A percentile compares a stretch with the other conserved stretches of the same genome.
Evolutionary conservation across 2,888 invertebrate genomes (phyloP).

Genomic region (Sinodicranocentrus sp.): DNA sequence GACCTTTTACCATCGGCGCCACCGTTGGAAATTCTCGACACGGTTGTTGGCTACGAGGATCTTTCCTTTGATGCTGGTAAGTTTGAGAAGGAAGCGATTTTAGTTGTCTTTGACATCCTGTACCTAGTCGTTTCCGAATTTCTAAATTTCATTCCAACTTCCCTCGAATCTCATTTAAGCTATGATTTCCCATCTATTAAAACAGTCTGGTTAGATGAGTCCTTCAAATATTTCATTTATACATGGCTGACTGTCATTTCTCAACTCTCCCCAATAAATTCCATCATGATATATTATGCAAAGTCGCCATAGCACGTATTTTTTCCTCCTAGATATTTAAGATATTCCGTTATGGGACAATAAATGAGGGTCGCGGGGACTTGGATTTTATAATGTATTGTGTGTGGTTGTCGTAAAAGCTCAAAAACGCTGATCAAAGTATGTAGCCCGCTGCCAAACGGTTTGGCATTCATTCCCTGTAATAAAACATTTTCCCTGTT

Average conservation of each 20-base stretch:
- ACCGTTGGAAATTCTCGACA: slow-evolving; percentile 79
- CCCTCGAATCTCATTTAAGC: not conserved
- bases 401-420: slow-evolving; percentile 8
- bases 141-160: not conserved
- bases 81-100: too few relatives aligned
- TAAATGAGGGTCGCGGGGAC: not conserved
- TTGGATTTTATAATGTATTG: slow-evolving; percentile 19
- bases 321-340: not conserved
- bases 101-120: too few relatives aligned
- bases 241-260: slow-evolving; percentile 39
- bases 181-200: too few relatives aligned
- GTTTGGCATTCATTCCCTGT: slow-evolving; percentile 60
- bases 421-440: slow-evolving; percentile 43
- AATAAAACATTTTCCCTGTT: slow-evolving; percentile 66
- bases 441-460: slow-evolving; percentile 53
- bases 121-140: not conserved
- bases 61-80: slow-evolving; percentile 79
- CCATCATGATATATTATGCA: slow-evolving; percentile 36
- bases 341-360: slow-evolving; percentile 9
- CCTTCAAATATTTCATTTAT: slow-evolving; percentile 57
- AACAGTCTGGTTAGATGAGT: not conserved
- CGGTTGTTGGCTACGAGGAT: slow-evolving; percentile 79
- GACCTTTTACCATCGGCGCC: slow-evolving; percentile 78
- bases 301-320: slow-evolving; percentile 28
- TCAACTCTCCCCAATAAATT: slow-evolving; percentile 10